Conservation (phyloP, 2,888 invertebrate genomes). For the Empis stercorea region DNA sequence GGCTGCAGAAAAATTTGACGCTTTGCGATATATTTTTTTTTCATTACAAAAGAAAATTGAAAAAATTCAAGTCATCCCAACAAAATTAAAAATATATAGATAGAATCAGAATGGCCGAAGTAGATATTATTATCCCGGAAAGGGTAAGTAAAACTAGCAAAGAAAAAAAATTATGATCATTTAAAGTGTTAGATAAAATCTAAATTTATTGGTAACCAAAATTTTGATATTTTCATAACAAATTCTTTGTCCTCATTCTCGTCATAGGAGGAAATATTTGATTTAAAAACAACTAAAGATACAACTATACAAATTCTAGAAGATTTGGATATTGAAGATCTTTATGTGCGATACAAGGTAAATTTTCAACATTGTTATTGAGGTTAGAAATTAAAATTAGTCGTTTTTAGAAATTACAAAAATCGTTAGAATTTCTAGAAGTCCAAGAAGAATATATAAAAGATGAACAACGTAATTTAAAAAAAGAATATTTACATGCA, state of each 20-base stretch:
- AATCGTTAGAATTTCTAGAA: slow-evolving; percentile 91
- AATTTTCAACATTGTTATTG: slow-evolving; percentile 3
- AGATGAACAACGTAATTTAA: slow-evolving; percentile 96
- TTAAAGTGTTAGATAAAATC: neutral
- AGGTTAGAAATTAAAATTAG: neutral
- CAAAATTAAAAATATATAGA: neutral
- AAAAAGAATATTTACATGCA: slow-evolving; percentile 97
- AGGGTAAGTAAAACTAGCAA: slow-evolving; percentile 44
- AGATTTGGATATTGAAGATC: slow-evolving; percentile 79
- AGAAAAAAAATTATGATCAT: neutral
- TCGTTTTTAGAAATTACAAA: slow-evolving; percentile 71
- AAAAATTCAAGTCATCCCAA: too few species aligned
- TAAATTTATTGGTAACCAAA: neutral
- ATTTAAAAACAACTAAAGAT: slow-evolving; percentile 38
- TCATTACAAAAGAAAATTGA: too few species aligned
- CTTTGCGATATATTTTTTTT: too few species aligned
- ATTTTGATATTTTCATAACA: neutral
- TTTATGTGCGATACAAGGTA: slow-evolving; percentile 93
- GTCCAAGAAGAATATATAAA: slow-evolving; percentile 99
- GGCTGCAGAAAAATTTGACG: too few species aligned
- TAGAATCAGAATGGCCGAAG: slow-evolving; percentile 84
- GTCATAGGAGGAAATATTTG: slow-evolving; percentile 4
- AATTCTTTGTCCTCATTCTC: neutral
- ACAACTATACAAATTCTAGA: slow-evolving; percentile 59
- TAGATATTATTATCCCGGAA: slow-evolving; percentile 64